Evolutionary conservation across 1,140 invertebrate genomes (phyloP).

Genomic region (Brachionus manjavacas): DNA sequence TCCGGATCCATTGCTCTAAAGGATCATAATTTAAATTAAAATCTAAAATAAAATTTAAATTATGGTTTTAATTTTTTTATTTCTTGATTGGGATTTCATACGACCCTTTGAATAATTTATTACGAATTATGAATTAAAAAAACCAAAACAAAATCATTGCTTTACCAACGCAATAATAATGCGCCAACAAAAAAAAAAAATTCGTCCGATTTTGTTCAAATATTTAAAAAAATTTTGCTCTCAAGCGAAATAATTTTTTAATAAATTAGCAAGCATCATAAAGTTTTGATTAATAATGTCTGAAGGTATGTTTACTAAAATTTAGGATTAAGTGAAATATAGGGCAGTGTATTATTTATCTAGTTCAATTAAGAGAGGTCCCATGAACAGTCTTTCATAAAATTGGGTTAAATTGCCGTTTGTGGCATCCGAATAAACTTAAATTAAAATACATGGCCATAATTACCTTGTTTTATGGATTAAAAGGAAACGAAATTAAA

Average conservation of each 20-base stretch:
- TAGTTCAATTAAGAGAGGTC: background rate
- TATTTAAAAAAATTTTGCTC: background rate
- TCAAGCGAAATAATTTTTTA: background rate
- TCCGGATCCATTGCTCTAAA: background rate
- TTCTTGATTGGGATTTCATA: background rate
- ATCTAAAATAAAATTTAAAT: background rate
- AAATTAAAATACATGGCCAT: background rate
- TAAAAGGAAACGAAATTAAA: background rate
- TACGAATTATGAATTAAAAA: background rate
- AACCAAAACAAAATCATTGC: background rate
- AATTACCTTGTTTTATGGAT: background rate
- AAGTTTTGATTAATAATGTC: background rate
- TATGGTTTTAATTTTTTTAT: background rate
- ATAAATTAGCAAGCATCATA: background rate
- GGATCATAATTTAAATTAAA: background rate
- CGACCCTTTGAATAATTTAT: conserved; percentile 25
- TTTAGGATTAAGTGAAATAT: background rate
- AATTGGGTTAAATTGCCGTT: background rate
- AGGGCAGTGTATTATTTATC: background rate
- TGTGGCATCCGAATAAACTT: background rate
- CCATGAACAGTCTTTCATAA: background rate
- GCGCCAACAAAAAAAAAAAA: background rate
- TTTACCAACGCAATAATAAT: conserved; percentile 2
- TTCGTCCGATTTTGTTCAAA: background rate
- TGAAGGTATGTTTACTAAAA: background rate